Conservation (phyloP, 2,888 invertebrate species). For the Corythucha ciliata region DNA sequence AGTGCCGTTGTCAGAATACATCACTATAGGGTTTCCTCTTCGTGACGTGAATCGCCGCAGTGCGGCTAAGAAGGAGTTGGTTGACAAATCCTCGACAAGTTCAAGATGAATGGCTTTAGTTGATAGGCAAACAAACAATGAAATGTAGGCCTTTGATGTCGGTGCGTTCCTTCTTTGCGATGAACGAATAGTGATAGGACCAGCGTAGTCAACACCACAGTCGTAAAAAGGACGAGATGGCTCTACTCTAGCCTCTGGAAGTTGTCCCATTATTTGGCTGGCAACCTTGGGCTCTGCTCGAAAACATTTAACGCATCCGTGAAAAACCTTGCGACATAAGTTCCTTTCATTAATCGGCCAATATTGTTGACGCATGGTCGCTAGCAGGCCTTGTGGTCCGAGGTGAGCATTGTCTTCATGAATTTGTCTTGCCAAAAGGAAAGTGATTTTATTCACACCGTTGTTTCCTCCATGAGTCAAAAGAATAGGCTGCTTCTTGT, state of each 20-base stretch:
- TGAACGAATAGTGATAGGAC: background rate
- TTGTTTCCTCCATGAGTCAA: too few species aligned
- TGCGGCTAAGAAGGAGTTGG: constrained; percentile 1
- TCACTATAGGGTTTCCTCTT: constrained; percentile 1
- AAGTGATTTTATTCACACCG: too few species aligned
- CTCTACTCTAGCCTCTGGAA: constrained; percentile 7
- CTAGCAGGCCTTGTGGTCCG: constrained; percentile 30
- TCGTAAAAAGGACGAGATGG: background rate
- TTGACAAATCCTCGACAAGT: background rate
- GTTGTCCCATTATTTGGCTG: constrained; percentile 8
- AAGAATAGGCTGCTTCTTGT: background rate
- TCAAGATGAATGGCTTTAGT: constrained; percentile 16
- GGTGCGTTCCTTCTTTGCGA: background rate
- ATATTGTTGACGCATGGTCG: constrained; percentile 29
- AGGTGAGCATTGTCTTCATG: constrained; percentile 26
- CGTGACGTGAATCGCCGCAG: constrained; percentile 8
- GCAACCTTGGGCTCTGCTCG: background rate
- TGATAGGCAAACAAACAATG: constrained; percentile 12
- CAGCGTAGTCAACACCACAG: constrained; percentile 13
- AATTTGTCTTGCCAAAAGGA: too few species aligned
- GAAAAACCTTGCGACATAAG: constrained; percentile 25
- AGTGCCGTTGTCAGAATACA: constrained; percentile 8
- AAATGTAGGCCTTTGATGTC: constrained; percentile 4
- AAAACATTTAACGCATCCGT: constrained; percentile 23
- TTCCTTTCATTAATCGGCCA: constrained; percentile 34